phyloP scores from a whole-genome alignment of 2,797 vertebrate genomes.

The Sus cebifrons region DNA sequence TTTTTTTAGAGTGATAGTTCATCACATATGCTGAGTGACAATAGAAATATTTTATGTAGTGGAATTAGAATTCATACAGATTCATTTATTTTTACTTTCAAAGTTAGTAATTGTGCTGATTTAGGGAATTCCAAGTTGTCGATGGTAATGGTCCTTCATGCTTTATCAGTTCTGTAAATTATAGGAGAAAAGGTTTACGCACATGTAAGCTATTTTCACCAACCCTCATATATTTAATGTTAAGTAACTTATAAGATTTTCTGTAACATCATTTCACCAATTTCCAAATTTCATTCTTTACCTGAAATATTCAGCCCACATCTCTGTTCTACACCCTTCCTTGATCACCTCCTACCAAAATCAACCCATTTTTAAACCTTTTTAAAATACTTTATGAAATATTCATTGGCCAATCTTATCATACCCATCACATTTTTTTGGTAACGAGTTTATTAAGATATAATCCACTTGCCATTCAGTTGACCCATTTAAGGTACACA shows the following conservation, averaged over 20 bases:
- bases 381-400: not conserved
- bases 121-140: constrained; percentile 43
- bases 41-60: constrained; percentile 21
- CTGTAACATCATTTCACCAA: not conserved
- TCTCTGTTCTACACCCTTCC: not conserved
- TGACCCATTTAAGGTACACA: not conserved
- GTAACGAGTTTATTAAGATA: not conserved
- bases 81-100: constrained; percentile 14
- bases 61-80: constrained; percentile 36
- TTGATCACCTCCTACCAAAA: not conserved
- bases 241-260: not conserved
- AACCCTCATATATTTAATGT: not conserved
- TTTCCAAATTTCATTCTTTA: not conserved
- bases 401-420: not conserved
- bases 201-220: not conserved
- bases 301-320: not conserved
- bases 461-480: not conserved
- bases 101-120: constrained; percentile 35
- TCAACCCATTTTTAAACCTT: not conserved
- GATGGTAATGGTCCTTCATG: not conserved
- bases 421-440: not conserved
- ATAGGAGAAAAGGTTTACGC: not conserved
- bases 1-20: constrained; percentile 17
- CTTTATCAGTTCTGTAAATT: constrained; percentile 51
- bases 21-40: not conserved